Evolutionary conservation across 1,140 invertebrate genomes (phyloP), one percentile per base, ranked within the genome.

Genomic region (Hypsibius dujardini): DNA sequence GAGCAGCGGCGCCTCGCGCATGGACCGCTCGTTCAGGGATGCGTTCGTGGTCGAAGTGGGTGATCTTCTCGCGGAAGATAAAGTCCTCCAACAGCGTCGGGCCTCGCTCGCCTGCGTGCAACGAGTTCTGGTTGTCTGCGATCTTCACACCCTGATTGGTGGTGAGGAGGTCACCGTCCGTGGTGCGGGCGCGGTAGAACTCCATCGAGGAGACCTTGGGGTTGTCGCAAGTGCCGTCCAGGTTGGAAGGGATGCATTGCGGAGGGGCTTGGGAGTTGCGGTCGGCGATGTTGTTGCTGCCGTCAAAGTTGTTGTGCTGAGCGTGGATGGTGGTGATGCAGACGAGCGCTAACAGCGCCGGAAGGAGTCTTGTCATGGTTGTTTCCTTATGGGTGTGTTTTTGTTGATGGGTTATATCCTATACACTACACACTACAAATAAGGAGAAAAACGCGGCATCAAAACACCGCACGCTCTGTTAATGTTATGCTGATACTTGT

Each of bases 321-420:
- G 77, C 77, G 74, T 79, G 79, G 7, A 85, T 82, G 1, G 93
- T 94, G 81, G 28, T 28, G 28, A 28, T 28, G 28, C 28, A 28
- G 28, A 28, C 28, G 28, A 28, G 28, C 28, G 28, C 28, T 28
- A 28, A 28, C 28, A 28, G 28, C 28, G 28, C 28, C 28, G 28
- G 28, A 28, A 28, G 28, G 28, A 28, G 28, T 28, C 28, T 96
- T 92, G 50, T 93, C 84, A 78, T 93, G 89, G 78, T 89, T 93
- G 78, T 95, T 94, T 2, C 79, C 78, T 45, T 78, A 28, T 28
- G 28, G 28, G 28, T 28, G 28, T 28, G 28, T 28, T 28, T 28
- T 28, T 28, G 28, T 28, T 28, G 28, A 28, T 28, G 28, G 28
- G 28, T 28, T 28, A 28, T 28, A 28, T 28, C 28, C 28, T 28